Percentiles rank a stretch among this genome's conserved stretches.
phyloP scores from a whole-genome alignment of 2,888 invertebrate genomes.

The Drosophila robusta region DNA sequence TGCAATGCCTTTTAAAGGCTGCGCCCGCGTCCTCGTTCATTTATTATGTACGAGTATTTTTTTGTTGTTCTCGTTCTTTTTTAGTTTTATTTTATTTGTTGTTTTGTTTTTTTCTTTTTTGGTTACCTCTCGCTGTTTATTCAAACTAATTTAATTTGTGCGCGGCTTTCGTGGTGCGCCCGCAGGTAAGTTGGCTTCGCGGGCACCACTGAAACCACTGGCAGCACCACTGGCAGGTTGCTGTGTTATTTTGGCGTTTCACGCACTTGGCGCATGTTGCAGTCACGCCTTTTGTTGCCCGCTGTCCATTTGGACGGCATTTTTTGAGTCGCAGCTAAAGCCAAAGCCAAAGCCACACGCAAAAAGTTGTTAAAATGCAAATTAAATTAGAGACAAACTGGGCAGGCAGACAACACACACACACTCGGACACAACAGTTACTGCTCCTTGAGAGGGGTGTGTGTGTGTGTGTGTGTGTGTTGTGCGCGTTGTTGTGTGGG shows the following conservation, averaged over 20 bases:
- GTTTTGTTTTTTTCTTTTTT: slow-evolving; percentile 26
- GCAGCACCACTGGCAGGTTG: slow-evolving; percentile 66
- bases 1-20: slow-evolving; percentile 71
- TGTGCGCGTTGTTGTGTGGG: slow-evolving; percentile 22
- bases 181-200: slow-evolving; percentile 61
- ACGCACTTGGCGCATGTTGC: slow-evolving; percentile 81
- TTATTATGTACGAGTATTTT: slow-evolving; percentile 73
- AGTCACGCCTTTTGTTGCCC: slow-evolving; percentile 82
- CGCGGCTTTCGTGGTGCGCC: slow-evolving; percentile 71
- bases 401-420: slow-evolving; percentile 48
- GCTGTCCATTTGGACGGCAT: slow-evolving; percentile 50
- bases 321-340: slow-evolving; percentile 23
- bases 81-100: slow-evolving; percentile 19
- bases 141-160: slow-evolving; percentile 80
- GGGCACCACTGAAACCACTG: slow-evolving; percentile 28
- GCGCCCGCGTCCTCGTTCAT: slow-evolving; percentile 71
- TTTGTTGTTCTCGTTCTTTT: slow-evolving; percentile 41
- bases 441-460: slow-evolving; percentile 32
- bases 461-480: slow-evolving; percentile 34
- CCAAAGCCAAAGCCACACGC: slow-evolving; percentile 68
- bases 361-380: slow-evolving; percentile 83
- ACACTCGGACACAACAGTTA: slow-evolving; percentile 18
- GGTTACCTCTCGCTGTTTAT: slow-evolving; percentile 74
- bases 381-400: slow-evolving; percentile 81
- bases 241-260: slow-evolving; percentile 79